Conservation (phyloP, 2,797 vertebrate species). For the Bucorvus abyssinicus region DNA sequence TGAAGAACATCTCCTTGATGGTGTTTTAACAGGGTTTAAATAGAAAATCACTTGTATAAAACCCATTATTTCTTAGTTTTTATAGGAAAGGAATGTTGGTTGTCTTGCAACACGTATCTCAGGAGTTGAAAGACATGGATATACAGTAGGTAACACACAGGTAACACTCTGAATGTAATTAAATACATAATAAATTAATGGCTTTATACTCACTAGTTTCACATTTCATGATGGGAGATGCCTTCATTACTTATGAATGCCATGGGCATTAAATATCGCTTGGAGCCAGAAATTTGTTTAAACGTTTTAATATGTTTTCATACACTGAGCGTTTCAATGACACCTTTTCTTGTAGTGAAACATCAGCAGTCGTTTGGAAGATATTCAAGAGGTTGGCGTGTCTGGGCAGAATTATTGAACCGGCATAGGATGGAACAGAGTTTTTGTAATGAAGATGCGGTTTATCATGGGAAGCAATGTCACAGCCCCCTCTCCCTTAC, state of each 20-base stretch:
- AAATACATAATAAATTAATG: slow-evolving; percentile 38
- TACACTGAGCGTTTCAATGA: slow-evolving; percentile 22
- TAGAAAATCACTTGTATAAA: neutral
- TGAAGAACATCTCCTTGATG: neutral
- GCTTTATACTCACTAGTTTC: slow-evolving; percentile 24
- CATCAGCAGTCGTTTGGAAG: neutral
- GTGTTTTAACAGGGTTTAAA: neutral
- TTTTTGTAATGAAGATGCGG: neutral
- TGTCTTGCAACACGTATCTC: neutral
- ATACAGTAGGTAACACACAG: neutral
- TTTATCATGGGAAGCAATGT: neutral
- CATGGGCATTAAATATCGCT: neutral
- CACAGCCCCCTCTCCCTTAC: neutral
- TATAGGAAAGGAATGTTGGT: neutral
- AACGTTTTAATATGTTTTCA: slow-evolving; percentile 41
- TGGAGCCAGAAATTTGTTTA: slow-evolving; percentile 1
- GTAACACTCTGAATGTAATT: neutral
- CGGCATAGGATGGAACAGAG: neutral
- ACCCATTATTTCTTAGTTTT: neutral
- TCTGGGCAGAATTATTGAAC: neutral
- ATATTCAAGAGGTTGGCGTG: neutral
- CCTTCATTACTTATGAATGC: slow-evolving; percentile 45
- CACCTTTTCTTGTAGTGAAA: neutral
- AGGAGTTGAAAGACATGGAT: neutral
- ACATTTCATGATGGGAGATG: slow-evolving; percentile 54